Evolutionary conservation across 92 coral and sea anemone species (phyloP).

Genomic region (Montipora capitata): DNA sequence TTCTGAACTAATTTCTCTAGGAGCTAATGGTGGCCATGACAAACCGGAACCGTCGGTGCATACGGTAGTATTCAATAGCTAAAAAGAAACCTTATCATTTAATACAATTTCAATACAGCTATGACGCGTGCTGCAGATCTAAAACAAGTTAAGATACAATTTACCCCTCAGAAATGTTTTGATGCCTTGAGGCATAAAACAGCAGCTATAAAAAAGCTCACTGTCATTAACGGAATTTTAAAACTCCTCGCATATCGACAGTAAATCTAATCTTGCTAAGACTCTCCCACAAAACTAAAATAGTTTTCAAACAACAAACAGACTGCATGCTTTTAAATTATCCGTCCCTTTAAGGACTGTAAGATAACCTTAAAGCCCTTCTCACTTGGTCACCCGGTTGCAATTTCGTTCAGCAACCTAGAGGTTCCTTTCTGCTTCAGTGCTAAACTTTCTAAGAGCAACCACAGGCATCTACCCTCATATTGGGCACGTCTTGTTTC

Average conservation of each 20-base stretch:
- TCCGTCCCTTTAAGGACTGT: background rate
- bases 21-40: no score
- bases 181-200: constrained; percentile 27
- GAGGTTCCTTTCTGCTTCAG: background rate
- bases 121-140: background rate
- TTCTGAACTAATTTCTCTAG: no score
- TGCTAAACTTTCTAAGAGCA: constrained; percentile 47
- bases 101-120: background rate
- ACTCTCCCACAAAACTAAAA: constrained; percentile 11
- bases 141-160: background rate
- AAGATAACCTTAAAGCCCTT: constrained; percentile 16
- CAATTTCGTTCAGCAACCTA: no score
- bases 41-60: no score
- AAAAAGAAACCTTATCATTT: background rate
- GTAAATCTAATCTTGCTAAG: constrained; percentile 43
- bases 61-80: background rate
- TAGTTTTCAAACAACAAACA: constrained; percentile 40
- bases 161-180: constrained; percentile 11
- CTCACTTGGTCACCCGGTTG: background rate
- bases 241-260: constrained; percentile 9
- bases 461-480: constrained; percentile 78
- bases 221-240: constrained; percentile 18
- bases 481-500: constrained; percentile 53
- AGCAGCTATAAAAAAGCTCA: constrained; percentile 12
- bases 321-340: constrained; percentile 13